phyloP scores from a whole-genome alignment of 2,888 invertebrate species.

The Chrysina gloriosa region DNA sequence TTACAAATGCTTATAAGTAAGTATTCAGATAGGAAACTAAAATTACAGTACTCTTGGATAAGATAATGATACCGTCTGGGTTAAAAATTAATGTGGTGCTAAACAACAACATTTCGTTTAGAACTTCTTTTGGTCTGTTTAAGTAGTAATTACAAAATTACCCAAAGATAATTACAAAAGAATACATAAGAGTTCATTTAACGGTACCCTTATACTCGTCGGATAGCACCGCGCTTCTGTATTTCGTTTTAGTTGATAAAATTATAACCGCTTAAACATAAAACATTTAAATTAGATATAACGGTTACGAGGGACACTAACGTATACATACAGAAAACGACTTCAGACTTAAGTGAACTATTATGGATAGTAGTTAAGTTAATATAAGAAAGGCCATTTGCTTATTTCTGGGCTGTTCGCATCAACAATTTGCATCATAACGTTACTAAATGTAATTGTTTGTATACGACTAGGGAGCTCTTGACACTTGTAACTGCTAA shows the following conservation, averaged over 20 bases:
- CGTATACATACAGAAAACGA: conserved; percentile 52
- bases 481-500: conserved; percentile 55
- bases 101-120: conserved; percentile 10
- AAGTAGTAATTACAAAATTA: conserved; percentile 36
- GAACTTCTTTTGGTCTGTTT: conserved; percentile 6
- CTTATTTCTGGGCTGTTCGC: conserved; percentile 51
- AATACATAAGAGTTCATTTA: conserved; percentile 44
- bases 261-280: conserved; percentile 44
- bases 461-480: conserved; percentile 55
- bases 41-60: not conserved
- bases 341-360: conserved; percentile 53
- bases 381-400: conserved; percentile 51
- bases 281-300: conserved; percentile 46
- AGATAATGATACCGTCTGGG: not conserved
- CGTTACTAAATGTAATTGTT: conserved; percentile 58
- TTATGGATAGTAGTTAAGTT: conserved; percentile 47
- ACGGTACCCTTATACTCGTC: conserved; percentile 27
- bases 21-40: too few relatives aligned
- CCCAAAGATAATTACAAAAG: conserved; percentile 42
- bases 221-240: conserved; percentile 39
- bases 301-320: conserved; percentile 41
- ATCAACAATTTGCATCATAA: conserved; percentile 58
- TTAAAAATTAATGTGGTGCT: conserved; percentile 12
- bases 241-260: conserved; percentile 44
- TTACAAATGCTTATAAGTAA: too few relatives aligned